Evolutionary conservation across 53 echinoderm and acorn worm species (phyloP).

Genomic region (Crossaster papposus): DNA sequence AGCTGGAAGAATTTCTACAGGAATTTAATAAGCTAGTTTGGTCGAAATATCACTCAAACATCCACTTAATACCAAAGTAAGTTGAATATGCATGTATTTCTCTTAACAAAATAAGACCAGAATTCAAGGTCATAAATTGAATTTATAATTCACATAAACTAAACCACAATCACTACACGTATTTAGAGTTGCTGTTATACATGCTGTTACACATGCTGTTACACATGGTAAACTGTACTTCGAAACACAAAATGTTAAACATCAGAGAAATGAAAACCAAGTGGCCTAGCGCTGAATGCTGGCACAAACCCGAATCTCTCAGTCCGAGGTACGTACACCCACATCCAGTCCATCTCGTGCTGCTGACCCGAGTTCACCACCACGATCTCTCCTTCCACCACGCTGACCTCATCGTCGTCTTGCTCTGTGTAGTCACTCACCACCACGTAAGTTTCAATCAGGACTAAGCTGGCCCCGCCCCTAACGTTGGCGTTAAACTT

Average conservation of each 20-base stretch:
- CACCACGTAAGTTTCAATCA: slow-evolving; percentile 83
- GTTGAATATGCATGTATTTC: no score
- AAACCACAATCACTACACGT: no score
- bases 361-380: slow-evolving; percentile 76
- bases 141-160: no score
- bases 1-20: background rate
- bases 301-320: slow-evolving; percentile 82
- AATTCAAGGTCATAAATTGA: no score
- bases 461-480: background rate
- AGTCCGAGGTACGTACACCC: slow-evolving; percentile 85
- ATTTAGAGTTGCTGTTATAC: no score
- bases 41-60: no score
- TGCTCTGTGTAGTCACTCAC: slow-evolving; percentile 58
- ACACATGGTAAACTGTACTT: background rate
- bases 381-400: slow-evolving; percentile 76
- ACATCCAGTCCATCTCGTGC: slow-evolving; percentile 80
- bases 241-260: background rate
- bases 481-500: slow-evolving; percentile 41
- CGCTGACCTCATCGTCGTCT: slow-evolving; percentile 68
- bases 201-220: background rate
- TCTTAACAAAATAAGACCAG: no score
- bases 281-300: slow-evolving; percentile 68
- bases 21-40: background rate
- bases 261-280: slow-evolving; percentile 67
- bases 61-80: no score